Conservation (phyloP, 2,113 vertebrate genomes). For the Saimiri boliviensis region DNA sequence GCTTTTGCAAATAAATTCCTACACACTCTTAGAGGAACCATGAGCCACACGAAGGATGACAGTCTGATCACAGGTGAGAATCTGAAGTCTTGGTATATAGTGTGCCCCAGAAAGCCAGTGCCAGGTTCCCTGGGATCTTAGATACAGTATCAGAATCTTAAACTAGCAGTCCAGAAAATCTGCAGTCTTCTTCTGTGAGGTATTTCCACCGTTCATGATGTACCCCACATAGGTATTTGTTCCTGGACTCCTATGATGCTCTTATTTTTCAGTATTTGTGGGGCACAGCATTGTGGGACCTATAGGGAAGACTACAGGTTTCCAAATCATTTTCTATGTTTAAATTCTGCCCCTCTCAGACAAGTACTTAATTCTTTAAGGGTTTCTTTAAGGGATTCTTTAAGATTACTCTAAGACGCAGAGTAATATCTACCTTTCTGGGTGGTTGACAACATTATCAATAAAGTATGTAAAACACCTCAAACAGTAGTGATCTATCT, state of each 20-base stretch:
- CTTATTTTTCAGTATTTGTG: background rate
- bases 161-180: background rate
- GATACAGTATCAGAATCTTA: background rate
- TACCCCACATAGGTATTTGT: background rate
- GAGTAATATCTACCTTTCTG: background rate
- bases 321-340: background rate
- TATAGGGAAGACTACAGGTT: background rate
- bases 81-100: background rate
- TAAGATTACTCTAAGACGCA: background rate
- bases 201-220: background rate
- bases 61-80: background rate
- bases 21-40: background rate
- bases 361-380: background rate
- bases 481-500: background rate
- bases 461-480: background rate
- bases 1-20: background rate
- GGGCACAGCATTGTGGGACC: background rate
- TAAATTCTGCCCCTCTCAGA: background rate
- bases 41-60: background rate
- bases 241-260: background rate
- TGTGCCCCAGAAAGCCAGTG: background rate
- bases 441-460: slow-evolving; percentile 11
- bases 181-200: background rate
- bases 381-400: no score
- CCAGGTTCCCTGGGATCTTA: background rate